Percentiles rank a stretch among this genome's conserved stretches.
These are phyloP conservation scores for Eucriotettix oculatus DNA, from an alignment of 2,888 invertebrate species.

Conservation along the genomic window DNA sequence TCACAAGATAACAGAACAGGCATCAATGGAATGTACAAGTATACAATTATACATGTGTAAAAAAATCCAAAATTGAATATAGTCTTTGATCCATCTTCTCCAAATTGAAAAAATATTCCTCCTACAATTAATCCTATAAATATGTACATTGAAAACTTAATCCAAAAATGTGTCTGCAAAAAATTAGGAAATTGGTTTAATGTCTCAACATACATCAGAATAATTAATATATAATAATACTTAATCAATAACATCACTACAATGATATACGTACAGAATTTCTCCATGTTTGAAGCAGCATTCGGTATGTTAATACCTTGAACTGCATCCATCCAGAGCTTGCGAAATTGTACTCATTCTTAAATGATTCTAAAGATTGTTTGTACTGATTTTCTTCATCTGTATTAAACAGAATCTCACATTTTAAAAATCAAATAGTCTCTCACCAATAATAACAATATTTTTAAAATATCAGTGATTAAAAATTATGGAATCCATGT, in stretches of 20 bases:
- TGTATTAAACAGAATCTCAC: background rate
- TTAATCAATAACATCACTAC: no score
- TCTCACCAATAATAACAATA: no score
- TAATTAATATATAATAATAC: no score
- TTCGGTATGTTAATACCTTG: constrained; percentile 42
- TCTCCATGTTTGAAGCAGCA: constrained; percentile 57
- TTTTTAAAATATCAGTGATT: no score
- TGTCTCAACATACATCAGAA: background rate
- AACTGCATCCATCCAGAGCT: constrained; percentile 51
- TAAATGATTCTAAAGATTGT: background rate
- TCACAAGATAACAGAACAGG: constrained; percentile 65
- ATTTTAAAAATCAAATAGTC: no score
- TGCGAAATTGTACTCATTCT: constrained; percentile 29
- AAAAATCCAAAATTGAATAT: constrained; percentile 74
- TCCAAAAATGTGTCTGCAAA: constrained; percentile 47
- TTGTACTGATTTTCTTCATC: background rate
- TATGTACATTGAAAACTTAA: constrained; percentile 50
- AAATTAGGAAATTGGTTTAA: constrained; percentile 15
- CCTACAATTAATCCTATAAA: constrained; percentile 54
- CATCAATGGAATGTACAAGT: constrained; percentile 69
- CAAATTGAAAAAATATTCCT: constrained; percentile 51
- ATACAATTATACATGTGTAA: constrained; percentile 60
- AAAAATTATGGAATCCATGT: no score
- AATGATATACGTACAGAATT: constrained; percentile 38
- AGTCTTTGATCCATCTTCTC: constrained; percentile 64